Evolutionary conservation across 2,797 vertebrate species (phyloP), one percentile per base, ranked within the genome.

Genomic region (Agapornis canus): DNA sequence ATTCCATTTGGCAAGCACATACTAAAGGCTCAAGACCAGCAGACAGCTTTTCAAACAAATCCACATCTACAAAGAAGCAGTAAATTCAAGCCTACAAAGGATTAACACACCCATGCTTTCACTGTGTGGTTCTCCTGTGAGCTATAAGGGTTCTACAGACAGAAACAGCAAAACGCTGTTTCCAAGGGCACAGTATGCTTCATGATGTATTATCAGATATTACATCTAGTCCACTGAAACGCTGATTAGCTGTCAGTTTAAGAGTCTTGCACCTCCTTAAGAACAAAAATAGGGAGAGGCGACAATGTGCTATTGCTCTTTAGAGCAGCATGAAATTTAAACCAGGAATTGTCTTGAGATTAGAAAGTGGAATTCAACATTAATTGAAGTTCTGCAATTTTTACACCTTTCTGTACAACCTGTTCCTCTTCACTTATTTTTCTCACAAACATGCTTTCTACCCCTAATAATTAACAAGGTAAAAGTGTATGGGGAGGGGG

Each of bases 21-120:
- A 69, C 15, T 65, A 27, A 92, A 91, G 71, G 48, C 73, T 87
- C 64, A 59, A 80, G 86, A 92, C 66, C 68, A 82, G 83, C 81
- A 89, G 39, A 64, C 35, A n/a, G 20, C 63, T 94, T 61, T 51
- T 81, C 91, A 94, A 94, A 96, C 52, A 95, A 88, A 92, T 39
- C 52, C 72, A 76, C 10, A 0, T 81, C 70, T 25, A 35, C 56
- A 57, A 25, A 57, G 56, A 22, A 57, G 56, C 22, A 35, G 32
- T 22, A 57, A 57, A 57, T 57, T 47, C 3, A 1, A 71, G 59
- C 31, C 65, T 37, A 60, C 47, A 59, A 66, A 54, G 82, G 39
- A 81, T 63, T 78, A 93, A 76, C 79, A 88, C 80, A 71, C 82
- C 78, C 89, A 35, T 80, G 54, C 84, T 92, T 93, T 85, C 89